Base-by-base conservation (phyloP, 2,888 invertebrate species). In the Trichopria drosophilae region DNA sequence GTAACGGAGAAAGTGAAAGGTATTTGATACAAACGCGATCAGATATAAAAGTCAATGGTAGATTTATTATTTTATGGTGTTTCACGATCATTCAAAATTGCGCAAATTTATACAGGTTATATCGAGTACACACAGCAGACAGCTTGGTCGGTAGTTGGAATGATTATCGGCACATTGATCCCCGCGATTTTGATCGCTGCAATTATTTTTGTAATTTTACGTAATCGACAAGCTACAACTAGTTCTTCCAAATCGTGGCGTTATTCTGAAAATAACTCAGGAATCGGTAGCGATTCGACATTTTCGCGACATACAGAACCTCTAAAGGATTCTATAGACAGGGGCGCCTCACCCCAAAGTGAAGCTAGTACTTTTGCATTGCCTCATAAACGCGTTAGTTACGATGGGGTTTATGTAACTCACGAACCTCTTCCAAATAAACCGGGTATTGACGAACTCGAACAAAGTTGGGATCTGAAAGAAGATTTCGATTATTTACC, bases 361-460 rank as follows among this genome's bases (percentile, higher is more conserved):
- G 57, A 58, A 20, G 44, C 46, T 10, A 50, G 45, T 44, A 24
- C 7, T 24, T 24, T 10, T 24, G 6, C 24, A 10, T 24, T 24
- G 10, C 10, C 80, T 6, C 45, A 61, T 53, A 86, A 84, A 76
- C 87, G 86, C 73, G 82, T 84, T 62, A 80, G 86, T 60, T 93
- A 91, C 73, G 92, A 93, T 69, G 86, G 83, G 75, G 84, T 85
- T 42, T 93, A 93, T 74, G 82, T 86, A 60, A 93, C 93, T 7
- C 80, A 90, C 69, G 93, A 93, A 77, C 93, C 93, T 42, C 76
- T 93, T 59, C 80, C 84, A 1, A 81, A 82, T 59, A 82, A 84
- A 67, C 90, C 92, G 29, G 81, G 85, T 55, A 81, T 85, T 62
- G 88, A 88, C 53, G 91, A 91, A 77, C 88, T 88, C 61, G 86